Conservation (phyloP, 2,113 vertebrate species). For the Entelurus aequoreus region DNA sequence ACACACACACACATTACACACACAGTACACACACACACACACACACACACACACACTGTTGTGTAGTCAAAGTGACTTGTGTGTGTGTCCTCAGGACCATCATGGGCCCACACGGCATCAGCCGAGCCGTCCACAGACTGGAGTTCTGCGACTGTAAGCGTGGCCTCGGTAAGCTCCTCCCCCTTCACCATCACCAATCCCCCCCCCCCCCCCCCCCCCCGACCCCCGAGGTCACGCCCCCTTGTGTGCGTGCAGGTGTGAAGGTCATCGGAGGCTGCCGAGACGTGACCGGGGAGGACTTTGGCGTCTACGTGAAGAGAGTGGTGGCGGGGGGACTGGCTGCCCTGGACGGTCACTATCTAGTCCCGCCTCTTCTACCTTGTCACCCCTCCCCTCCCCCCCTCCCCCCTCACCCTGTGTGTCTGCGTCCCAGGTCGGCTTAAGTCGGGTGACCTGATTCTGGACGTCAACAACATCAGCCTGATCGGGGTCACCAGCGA, state of each 20-base stretch:
- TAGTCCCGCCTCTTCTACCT: background rate
- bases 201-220: background rate
- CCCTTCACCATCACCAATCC: background rate
- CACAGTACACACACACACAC: too few relatives aligned
- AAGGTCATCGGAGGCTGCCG: constrained; percentile 82
- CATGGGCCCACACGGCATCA: constrained; percentile 82
- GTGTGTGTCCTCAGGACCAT: constrained; percentile 70
- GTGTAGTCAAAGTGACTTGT: constrained; percentile 11
- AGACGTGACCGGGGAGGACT: constrained; percentile 78
- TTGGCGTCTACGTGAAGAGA: constrained; percentile 82
- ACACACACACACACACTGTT: background rate
- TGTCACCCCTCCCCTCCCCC: background rate
- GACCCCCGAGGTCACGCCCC: background rate
- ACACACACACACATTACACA: too few relatives aligned
- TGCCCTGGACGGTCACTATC: constrained; percentile 72
- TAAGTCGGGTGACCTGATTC: constrained; percentile 79
- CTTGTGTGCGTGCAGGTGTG: constrained; percentile 65
- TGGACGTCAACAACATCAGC: constrained; percentile 84
- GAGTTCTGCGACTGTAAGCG: constrained; percentile 79
- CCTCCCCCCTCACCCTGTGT: constrained; percentile 3
- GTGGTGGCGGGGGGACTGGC: constrained; percentile 77
- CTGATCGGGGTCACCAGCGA: constrained; percentile 80
- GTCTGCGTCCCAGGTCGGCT: constrained; percentile 69
- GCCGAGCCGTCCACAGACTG: constrained; percentile 75
- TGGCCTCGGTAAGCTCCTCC: constrained; percentile 76